Conservation (phyloP, 2,888 invertebrate species). For the Callyntrura sp. region DNA sequence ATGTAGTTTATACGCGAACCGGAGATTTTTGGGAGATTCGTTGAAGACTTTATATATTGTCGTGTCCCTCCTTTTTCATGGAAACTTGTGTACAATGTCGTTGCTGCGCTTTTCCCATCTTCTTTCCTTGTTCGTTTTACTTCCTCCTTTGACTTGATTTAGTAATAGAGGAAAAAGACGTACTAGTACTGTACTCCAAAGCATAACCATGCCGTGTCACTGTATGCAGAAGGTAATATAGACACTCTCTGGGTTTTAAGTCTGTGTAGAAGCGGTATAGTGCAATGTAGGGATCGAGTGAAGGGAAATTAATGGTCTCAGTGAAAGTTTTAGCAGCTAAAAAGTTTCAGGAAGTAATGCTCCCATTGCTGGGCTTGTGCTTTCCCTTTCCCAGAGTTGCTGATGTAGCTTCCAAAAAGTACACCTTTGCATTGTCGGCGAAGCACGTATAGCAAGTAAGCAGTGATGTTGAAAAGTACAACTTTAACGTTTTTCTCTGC, state of each 20-base stretch:
- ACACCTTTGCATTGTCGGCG: background rate
- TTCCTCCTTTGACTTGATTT: conserved; percentile 59
- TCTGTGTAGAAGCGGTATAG: conserved; percentile 8
- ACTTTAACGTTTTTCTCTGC: conserved; percentile 21
- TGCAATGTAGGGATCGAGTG: conserved; percentile 70
- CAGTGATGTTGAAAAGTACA: conserved; percentile 55
- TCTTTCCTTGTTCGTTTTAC: conserved; percentile 14
- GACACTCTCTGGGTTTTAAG: too few relatives aligned
- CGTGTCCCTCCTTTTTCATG: conserved; percentile 5
- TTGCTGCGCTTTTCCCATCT: conserved; percentile 12
- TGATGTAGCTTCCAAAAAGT: background rate
- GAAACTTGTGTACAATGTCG: background rate
- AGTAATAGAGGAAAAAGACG: conserved; percentile 64
- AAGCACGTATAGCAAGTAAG: conserved; percentile 25
- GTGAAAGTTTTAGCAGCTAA: conserved; percentile 72
- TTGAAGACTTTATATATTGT: conserved; percentile 26
- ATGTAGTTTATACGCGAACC: background rate
- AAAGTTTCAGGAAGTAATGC: conserved; percentile 69
- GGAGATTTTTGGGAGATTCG: background rate
- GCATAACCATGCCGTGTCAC: too few relatives aligned
- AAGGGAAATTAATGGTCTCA: conserved; percentile 74
- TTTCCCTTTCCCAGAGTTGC: background rate
- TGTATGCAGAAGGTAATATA: background rate
- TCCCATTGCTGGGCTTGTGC: conserved; percentile 32
- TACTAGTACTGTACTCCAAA: conserved; percentile 23